Evolutionary conservation across 2,797 vertebrate genomes (phyloP), one percentile per base, ranked within the genome.

Genomic region (Oreonectes daqikongensis): DNA sequence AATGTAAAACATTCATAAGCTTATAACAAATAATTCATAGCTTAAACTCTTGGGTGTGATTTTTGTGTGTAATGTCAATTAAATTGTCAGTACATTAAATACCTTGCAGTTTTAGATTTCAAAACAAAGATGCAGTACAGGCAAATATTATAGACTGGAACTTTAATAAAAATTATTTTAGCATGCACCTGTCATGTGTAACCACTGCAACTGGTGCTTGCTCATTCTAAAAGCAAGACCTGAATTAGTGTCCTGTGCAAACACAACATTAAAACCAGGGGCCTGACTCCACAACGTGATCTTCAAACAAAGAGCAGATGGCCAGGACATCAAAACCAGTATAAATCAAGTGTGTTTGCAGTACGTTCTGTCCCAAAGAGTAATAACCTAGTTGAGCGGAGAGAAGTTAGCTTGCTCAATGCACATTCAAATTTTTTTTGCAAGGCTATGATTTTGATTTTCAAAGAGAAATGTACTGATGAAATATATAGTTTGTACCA

Each of bases 261-360:
- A 90, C 88, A 90, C 78, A 69, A 63, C 17, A 15, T 24, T 75
- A 84, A 82, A 72, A 84, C 72, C 75, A 10, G 59, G 69, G 18
- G 75, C 83, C 83, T 80, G 30, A 86, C 73, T 82, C 52, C 77
- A 40, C 5, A 63, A 48, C 72, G 79, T 85, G 80, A 72, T 87
- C 60, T 69, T 83, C 87, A 92, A 91, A 91, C 86, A 91, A 65
- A 73, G 85, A 87, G 72, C 91, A 93, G 90, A 90, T 92, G 92
- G 90, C 57, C 17, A 24, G 28, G 2, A 32, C 57, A 72, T 75
- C 18, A 69, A 76, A 71, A 44, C 68, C 50, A 15, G 24, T 14
- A 60, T 79, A 52, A 50, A 78, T 73, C 1, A 5, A 53, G 44
- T 72, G 72, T 89, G 86, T 92, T 90, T 91, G 83, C 82, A 57